These are phyloP conservation scores for Drosophila picticornis DNA, from an alignment of 2,888 invertebrate species.

Conservation along the genomic window DNA sequence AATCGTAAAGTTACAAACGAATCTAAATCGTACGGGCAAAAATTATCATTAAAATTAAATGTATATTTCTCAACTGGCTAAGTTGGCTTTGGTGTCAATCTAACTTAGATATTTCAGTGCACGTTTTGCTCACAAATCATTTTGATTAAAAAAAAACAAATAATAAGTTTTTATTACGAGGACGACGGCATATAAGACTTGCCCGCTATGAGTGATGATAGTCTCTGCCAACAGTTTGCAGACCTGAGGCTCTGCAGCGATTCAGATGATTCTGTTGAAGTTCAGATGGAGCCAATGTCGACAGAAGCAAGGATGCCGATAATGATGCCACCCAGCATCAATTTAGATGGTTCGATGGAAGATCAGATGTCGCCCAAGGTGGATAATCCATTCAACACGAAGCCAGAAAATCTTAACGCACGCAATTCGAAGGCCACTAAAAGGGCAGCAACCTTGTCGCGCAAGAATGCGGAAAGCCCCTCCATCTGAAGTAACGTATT, in stretches of 20 bases:
- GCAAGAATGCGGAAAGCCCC: not conserved
- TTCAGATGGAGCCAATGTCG: not conserved
- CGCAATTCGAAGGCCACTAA: slow-evolving; percentile 45
- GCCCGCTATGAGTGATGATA: not conserved
- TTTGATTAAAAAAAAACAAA: slow-evolving; percentile 3
- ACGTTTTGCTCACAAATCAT: slow-evolving; percentile 15
- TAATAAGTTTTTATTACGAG: not conserved
- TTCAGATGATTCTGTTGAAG: not conserved
- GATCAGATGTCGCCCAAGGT: slow-evolving; percentile 2
- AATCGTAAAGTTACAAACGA: not conserved
- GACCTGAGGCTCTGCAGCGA: not conserved
- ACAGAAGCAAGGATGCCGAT: not conserved
- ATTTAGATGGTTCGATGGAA: not conserved
- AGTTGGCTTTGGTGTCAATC: slow-evolving; percentile 11
- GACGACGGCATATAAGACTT: not conserved
- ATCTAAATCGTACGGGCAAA: not conserved
- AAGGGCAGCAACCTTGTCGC: not conserved
- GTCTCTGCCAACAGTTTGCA: not conserved
- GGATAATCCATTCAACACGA: not conserved
- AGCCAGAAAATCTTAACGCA: not conserved
- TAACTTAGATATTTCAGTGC: slow-evolving; percentile 5
- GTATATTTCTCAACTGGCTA: not conserved
- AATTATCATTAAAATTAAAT: not conserved
- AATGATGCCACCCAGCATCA: not conserved
- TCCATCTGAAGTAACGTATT: slow-evolving; percentile 3